A percentile compares a stretch with the other conserved stretches of the same genome.
Evolutionary conservation across 23 tunicate species (phyloP).

Genomic region (Botrylloides violaceus): DNA sequence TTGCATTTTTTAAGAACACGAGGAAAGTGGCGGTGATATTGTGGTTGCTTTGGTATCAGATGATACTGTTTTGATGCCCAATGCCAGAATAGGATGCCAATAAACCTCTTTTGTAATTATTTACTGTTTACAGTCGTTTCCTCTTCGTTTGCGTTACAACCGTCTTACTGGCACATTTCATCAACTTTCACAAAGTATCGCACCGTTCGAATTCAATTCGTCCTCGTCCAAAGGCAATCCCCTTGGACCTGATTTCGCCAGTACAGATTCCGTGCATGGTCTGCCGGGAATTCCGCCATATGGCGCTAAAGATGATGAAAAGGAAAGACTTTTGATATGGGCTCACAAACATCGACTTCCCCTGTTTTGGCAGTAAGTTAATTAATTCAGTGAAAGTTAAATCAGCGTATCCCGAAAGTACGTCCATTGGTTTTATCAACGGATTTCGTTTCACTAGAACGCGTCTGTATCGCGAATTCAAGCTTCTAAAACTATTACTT

Average conservation of each 20-base stretch:
- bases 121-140: constrained; percentile 74
- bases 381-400: too few relatives aligned
- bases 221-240: neutral
- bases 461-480: constrained; percentile 60
- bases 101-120: too few relatives aligned
- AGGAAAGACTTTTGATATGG: constrained; percentile 62
- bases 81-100: too few relatives aligned
- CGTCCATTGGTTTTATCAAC: neutral
- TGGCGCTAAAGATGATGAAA: constrained; percentile 78
- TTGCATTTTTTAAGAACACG: too few relatives aligned
- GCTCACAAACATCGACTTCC: constrained; percentile 67
- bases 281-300: constrained; percentile 29
- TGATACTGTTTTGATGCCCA: too few relatives aligned
- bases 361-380: constrained; percentile 47
- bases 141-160: constrained; percentile 56
- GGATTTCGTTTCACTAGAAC: constrained; percentile 34
- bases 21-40: too few relatives aligned
- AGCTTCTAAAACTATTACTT: constrained; percentile 57
- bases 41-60: too few relatives aligned
- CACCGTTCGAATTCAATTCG: neutral
- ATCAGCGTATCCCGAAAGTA: neutral
- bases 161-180: constrained; percentile 83
- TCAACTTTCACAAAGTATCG: constrained; percentile 42
- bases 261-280: constrained; percentile 4
- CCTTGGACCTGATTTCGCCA: neutral